A percentile compares a stretch with the other conserved stretches of the same genome.
Evolutionary conservation across 2,797 vertebrate genomes (phyloP).

Genomic region (Centropyge bicolor): DNA sequence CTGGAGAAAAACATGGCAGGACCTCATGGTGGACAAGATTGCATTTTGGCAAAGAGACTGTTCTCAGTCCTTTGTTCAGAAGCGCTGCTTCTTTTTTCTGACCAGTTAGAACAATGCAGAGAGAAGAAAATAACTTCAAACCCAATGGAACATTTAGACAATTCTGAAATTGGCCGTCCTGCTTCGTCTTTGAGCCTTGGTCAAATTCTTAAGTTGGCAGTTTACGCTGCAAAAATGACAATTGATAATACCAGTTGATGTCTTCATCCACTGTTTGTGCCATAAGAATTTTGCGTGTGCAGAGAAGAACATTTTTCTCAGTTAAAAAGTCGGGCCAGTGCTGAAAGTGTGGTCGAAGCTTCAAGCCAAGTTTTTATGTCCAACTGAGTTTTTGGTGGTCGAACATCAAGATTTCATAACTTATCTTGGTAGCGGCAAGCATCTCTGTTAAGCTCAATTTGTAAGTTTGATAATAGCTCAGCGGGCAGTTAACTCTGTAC

Average conservation of each 20-base stretch:
- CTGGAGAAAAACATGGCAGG: background rate
- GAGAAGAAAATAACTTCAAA: background rate
- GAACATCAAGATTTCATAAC: conserved; percentile 3
- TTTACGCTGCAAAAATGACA: background rate
- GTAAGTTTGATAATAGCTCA: conserved; percentile 1
- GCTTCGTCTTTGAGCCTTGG: background rate
- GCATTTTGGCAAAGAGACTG: background rate
- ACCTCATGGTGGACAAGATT: background rate
- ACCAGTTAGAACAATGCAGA: background rate
- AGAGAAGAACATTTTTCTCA: background rate
- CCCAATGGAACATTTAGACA: background rate
- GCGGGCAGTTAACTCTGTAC: background rate
- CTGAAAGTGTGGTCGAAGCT: conserved; percentile 24
- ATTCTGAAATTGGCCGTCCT: background rate
- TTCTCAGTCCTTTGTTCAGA: background rate
- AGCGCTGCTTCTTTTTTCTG: background rate
- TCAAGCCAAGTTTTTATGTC: conserved; percentile 6
- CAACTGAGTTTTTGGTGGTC: background rate
- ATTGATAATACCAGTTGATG: background rate
- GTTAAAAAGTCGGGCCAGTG: background rate
- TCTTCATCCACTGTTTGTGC: background rate
- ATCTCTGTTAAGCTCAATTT: conserved; percentile 17
- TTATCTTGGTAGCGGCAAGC: background rate
- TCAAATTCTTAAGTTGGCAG: conserved; percentile 7
- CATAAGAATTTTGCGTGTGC: background rate